These are phyloP conservation scores for Pipistrellus kuhlii DNA, from an alignment of 2,797 vertebrate species.

Conservation along the genomic window DNA sequence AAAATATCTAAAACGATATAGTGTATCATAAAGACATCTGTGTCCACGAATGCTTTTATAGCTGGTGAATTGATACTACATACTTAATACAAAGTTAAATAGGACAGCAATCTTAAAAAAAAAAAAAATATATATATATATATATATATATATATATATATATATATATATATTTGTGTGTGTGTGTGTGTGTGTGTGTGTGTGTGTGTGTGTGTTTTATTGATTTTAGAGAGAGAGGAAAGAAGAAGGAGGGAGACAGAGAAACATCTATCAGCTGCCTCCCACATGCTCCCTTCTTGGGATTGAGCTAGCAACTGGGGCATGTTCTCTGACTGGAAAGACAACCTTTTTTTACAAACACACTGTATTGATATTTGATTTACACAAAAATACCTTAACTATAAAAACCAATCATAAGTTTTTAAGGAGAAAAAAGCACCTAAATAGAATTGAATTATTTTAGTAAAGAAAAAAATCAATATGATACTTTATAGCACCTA, in stretches of 20 bases:
- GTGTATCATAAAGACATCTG: background rate
- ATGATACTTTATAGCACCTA: background rate
- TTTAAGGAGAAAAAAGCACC: constrained; percentile 21
- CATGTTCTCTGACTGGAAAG: background rate
- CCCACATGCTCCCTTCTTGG: background rate
- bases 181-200: too few species aligned
- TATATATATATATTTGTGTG: background rate
- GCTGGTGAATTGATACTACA: background rate
- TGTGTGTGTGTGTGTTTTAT: background rate
- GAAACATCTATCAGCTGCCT: background rate
- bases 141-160: too few species aligned
- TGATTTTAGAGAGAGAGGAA: background rate
- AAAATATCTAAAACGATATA: constrained; percentile 38
- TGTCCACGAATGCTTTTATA: constrained; percentile 5
- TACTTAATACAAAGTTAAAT: constrained; percentile 19
- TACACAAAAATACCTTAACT: constrained; percentile 13
- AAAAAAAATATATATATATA: too few species aligned
- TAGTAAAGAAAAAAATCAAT: background rate
- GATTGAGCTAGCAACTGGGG: background rate
- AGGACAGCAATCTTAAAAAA: background rate
- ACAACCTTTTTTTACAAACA: background rate
- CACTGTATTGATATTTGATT: background rate
- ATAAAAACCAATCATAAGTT: constrained; percentile 22
- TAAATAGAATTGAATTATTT: background rate
- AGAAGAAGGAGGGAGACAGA: background rate